phyloP scores from a whole-genome alignment of 92 coral and sea anemone species.

The Porites cylindrica region DNA sequence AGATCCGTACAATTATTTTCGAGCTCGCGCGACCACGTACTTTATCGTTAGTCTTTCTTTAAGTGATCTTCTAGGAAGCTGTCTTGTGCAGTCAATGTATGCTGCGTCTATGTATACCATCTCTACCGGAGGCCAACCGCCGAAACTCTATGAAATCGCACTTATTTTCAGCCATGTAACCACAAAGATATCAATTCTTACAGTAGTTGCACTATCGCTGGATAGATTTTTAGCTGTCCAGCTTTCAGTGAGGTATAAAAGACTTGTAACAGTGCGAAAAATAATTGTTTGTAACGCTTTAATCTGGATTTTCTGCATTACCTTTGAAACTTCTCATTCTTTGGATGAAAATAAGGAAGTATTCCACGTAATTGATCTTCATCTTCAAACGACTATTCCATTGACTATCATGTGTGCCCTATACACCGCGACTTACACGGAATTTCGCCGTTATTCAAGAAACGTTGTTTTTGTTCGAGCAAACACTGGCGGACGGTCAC shows the following conservation, averaged over 20 bases:
- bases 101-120: slow-evolving; percentile 54
- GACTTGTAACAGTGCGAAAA: slow-evolving; percentile 51
- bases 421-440: slow-evolving; percentile 62
- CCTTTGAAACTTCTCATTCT: slow-evolving; percentile 68
- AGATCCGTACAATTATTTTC: slow-evolving; percentile 73
- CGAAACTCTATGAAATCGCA: slow-evolving; percentile 38
- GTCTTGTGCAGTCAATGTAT: slow-evolving; percentile 61
- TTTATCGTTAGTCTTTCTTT: slow-evolving; percentile 68
- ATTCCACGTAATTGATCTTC: slow-evolving; percentile 63
- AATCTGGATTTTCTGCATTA: slow-evolving; percentile 56
- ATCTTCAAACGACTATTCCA: slow-evolving; percentile 76
- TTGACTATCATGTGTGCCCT: slow-evolving; percentile 33
- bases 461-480: slow-evolving; percentile 53
- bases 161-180: slow-evolving; percentile 64
- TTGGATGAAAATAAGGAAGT: slow-evolving; percentile 23
- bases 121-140: slow-evolving; percentile 3
- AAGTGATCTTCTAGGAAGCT: slow-evolving; percentile 72
- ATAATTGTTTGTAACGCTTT: slow-evolving; percentile 36
- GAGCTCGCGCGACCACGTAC: slow-evolving; percentile 55
- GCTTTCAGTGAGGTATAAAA: slow-evolving; percentile 63
- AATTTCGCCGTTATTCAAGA: slow-evolving; percentile 71
- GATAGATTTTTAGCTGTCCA: slow-evolving; percentile 73
- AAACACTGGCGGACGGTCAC: slow-evolving; percentile 7
- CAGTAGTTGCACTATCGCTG: slow-evolving; percentile 69
- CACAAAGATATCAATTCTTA: slow-evolving; percentile 73